Conservation (phyloP, 2,113 vertebrate genomes). For the Tamias sibiricus region DNA sequence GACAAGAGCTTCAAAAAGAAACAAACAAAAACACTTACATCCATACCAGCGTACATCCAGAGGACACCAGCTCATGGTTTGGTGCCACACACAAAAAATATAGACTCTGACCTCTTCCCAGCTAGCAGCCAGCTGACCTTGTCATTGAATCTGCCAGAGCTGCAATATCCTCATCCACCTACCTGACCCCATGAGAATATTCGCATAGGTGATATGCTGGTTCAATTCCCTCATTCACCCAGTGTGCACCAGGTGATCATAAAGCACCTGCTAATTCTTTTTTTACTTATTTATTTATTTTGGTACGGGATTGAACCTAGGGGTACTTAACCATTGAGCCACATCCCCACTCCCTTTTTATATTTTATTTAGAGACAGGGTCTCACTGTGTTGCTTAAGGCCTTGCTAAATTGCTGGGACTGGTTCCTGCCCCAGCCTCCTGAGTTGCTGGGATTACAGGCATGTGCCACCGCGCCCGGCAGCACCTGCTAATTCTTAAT, state of each 20-base stretch:
- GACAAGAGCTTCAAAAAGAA: constrained; percentile 62
- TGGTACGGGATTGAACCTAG: too few relatives aligned
- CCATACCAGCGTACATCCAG: not conserved
- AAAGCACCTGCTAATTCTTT: constrained; percentile 27
- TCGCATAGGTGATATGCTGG: too few relatives aligned
- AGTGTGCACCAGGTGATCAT: not conserved
- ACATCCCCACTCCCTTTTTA: too few relatives aligned
- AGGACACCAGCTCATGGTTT: not conserved
- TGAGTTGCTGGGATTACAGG: too few relatives aligned
- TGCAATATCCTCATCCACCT: not conserved
- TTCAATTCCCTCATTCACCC: not conserved
- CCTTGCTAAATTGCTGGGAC: too few relatives aligned
- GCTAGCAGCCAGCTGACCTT: constrained; percentile 30
- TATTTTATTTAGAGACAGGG: too few relatives aligned
- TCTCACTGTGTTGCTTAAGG: too few relatives aligned
- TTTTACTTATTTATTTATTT: not conserved
- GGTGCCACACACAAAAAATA: not conserved
- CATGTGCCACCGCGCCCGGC: too few relatives aligned
- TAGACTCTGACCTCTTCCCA: not conserved
- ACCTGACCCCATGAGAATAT: too few relatives aligned
- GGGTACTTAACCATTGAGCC: too few relatives aligned
- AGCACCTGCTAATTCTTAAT: constrained; percentile 55
- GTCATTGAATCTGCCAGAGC: not conserved
- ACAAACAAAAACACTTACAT: constrained; percentile 16
- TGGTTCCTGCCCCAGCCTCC: too few relatives aligned